Evolutionary conservation across 2,797 vertebrate genomes (phyloP).

Genomic region (Danio jaintianensis): DNA sequence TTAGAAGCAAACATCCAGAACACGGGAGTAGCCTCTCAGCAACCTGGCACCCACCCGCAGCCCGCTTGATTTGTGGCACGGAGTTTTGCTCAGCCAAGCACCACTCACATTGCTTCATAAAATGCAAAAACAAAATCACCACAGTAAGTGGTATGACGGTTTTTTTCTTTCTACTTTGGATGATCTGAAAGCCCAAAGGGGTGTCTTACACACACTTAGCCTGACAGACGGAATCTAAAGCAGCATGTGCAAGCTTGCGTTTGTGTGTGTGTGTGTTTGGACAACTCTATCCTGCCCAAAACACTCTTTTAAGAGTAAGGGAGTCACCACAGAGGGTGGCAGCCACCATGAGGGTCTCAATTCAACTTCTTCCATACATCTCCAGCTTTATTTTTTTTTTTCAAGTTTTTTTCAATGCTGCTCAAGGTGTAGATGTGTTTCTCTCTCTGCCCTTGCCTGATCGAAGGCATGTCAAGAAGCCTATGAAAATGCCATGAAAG

Average conservation of each 20-base stretch:
- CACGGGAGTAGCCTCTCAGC: background rate
- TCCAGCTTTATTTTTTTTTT: background rate
- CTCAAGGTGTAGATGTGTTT: conserved; percentile 40
- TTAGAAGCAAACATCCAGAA: background rate
- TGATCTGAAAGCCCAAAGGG: conserved; percentile 10
- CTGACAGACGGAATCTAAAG: background rate
- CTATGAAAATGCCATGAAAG: conserved; percentile 37
- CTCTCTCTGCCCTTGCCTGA: conserved; percentile 2
- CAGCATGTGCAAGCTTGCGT: background rate
- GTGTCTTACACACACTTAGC: background rate
- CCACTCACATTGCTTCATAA: conserved; percentile 3
- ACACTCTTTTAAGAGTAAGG: conserved; percentile 14
- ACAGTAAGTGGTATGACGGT: conserved; percentile 5
- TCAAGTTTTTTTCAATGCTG: conserved; percentile 22
- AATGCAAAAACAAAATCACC: background rate
- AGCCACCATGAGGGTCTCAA: conserved; percentile 25
- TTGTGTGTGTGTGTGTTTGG: background rate
- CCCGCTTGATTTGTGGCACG: background rate
- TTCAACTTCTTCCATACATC: conserved; percentile 31
- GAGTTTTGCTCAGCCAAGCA: background rate
- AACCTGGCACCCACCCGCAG: background rate
- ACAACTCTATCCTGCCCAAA: conserved; percentile 17
- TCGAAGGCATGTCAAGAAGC: conserved; percentile 32
- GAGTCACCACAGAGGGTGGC: background rate
- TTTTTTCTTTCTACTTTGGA: conserved; percentile 13